phyloP scores from a whole-genome alignment of 1,140 invertebrate genomes.

The Cepaea nemoralis region DNA sequence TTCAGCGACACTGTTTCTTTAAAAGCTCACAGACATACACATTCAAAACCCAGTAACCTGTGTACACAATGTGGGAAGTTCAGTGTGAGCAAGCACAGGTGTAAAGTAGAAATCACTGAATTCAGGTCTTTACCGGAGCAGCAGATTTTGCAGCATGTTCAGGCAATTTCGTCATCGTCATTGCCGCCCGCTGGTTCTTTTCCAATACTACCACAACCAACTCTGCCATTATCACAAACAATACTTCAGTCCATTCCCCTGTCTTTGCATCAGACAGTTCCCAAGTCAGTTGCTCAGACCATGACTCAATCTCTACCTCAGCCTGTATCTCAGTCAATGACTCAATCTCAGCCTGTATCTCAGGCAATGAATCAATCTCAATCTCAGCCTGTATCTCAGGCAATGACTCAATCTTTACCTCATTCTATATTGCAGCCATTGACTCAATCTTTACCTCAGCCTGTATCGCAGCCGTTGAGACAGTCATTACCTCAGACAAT shows the following conservation, averaged over 20 bases:
- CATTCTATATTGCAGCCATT: not conserved
- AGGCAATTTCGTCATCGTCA: not conserved
- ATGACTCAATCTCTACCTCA: not conserved
- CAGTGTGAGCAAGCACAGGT: constrained; percentile 29
- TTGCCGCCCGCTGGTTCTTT: not conserved
- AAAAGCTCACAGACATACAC: constrained; percentile 16
- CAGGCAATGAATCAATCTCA: not conserved
- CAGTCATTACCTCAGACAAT: not conserved
- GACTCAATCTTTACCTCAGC: not conserved
- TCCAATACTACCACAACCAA: not conserved
- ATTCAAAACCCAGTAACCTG: constrained; percentile 26
- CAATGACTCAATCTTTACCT: not conserved
- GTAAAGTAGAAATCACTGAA: not conserved
- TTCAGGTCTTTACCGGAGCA: not conserved
- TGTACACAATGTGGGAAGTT: constrained; percentile 35
- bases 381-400: not conserved
- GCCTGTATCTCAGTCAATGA: not conserved
- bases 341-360: not conserved
- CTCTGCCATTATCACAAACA: not conserved
- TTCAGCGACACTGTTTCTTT: not conserved
- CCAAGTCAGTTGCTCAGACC: not conserved
- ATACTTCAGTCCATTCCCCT: not conserved
- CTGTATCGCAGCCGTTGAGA: not conserved
- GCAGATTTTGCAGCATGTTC: not conserved
- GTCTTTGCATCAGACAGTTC: not conserved